Evolutionary conservation across 1,140 invertebrate genomes (phyloP).

Genomic region (Heliconius nattereri): DNA sequence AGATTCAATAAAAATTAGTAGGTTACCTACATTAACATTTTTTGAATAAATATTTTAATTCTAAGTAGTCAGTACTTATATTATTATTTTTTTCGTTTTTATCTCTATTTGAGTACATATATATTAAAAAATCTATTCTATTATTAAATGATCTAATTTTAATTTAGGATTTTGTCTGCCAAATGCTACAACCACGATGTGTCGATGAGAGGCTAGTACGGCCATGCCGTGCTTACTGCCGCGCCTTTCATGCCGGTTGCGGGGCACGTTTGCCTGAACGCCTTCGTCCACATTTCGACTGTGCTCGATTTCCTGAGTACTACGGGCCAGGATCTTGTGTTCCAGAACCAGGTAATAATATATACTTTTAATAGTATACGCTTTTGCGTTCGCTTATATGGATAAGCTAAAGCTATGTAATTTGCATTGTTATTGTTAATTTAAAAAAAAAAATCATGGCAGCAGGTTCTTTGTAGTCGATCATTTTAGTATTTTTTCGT

Average conservation of each 20-base stretch:
- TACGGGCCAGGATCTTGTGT: conserved; percentile 87
- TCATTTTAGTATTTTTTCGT: too few relatives aligned
- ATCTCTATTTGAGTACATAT: too few relatives aligned
- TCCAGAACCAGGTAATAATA: conserved; percentile 86
- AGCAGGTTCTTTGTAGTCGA: too few relatives aligned
- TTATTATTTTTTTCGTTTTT: not conserved
- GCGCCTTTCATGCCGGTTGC: conserved; percentile 91
- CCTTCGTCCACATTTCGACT: conserved; percentile 88
- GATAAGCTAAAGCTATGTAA: not conserved
- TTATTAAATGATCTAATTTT: not conserved
- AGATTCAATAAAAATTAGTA: not conserved
- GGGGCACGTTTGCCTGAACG: conserved; percentile 86
- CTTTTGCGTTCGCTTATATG: not conserved
- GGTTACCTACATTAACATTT: too few relatives aligned
- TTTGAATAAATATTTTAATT: too few relatives aligned
- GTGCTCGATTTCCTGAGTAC: conserved; percentile 90
- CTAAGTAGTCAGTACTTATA: not conserved
- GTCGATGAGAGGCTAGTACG: conserved; percentile 81
- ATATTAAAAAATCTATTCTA: not conserved
- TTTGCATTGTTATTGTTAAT: too few relatives aligned
- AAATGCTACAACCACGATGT: conserved; percentile 91
- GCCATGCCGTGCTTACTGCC: conserved; percentile 92
- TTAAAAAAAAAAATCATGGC: too few relatives aligned
- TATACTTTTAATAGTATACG: not conserved
- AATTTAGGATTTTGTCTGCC: conserved; percentile 90